These are phyloP conservation scores for Prorops nasuta DNA, from an alignment of 1,140 invertebrate genomes.

Conservation along the genomic window DNA sequence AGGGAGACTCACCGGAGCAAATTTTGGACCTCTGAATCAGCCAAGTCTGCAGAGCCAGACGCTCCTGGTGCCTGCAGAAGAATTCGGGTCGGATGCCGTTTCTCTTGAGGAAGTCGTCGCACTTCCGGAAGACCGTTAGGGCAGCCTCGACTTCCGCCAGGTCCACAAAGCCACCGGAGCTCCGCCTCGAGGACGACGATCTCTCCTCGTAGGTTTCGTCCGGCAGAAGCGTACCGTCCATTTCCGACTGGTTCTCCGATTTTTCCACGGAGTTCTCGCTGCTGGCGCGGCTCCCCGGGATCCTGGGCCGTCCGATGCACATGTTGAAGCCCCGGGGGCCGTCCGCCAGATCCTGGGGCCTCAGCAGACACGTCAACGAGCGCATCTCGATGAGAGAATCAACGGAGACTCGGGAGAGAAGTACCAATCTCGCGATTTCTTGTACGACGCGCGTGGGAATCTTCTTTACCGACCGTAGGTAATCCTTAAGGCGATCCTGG, in stretches of 20 bases:
- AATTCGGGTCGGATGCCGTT: slow-evolving; percentile 66
- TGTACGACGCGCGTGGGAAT: background rate
- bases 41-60: slow-evolving; percentile 56
- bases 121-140: slow-evolving; percentile 59
- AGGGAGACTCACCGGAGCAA: slow-evolving; percentile 41
- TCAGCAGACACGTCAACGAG: background rate
- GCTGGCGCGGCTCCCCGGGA: slow-evolving; percentile 23
- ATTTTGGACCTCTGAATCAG: slow-evolving; percentile 42
- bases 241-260: no score
- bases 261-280: slow-evolving; percentile 25
- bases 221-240: slow-evolving; percentile 57
- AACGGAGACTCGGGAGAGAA: no score
- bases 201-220: slow-evolving; percentile 67
- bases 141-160: slow-evolving; percentile 50
- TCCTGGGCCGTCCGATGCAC: slow-evolving; percentile 40
- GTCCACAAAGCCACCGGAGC: slow-evolving; percentile 29
- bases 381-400: no score
- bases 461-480: background rate
- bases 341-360: background rate
- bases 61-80: slow-evolving; percentile 61
- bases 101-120: slow-evolving; percentile 64
- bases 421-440: background rate
- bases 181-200: slow-evolving; percentile 27
- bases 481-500: background rate
- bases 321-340: slow-evolving; percentile 33